Conservation (phyloP, 1,140 invertebrate species). For the Galendromus occidentalis region DNA sequence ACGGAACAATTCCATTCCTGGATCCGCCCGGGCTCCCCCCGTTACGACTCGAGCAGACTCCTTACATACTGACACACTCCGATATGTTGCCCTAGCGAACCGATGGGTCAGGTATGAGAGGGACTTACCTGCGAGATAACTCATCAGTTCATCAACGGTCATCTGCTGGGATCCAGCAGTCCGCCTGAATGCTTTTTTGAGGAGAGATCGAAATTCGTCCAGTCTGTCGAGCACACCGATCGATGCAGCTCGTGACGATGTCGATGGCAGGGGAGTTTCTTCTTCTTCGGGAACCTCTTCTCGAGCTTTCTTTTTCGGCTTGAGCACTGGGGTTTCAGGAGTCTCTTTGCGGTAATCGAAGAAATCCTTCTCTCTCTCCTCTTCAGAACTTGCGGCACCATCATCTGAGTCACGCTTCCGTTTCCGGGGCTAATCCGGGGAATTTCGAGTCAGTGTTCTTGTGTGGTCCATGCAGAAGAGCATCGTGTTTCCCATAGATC, state of each 20-base stretch:
- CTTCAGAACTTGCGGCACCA: conserved; percentile 21
- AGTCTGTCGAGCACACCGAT: conserved; percentile 14
- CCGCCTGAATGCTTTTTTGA: conserved; percentile 30
- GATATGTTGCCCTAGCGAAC: no score
- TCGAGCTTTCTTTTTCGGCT: neutral
- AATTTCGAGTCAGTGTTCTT: conserved; percentile 24
- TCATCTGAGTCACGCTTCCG: conserved; percentile 32
- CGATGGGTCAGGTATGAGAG: no score
- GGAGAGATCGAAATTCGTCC: conserved; percentile 26
- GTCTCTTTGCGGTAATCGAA: neutral
- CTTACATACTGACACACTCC: no score
- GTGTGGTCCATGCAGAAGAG: conserved; percentile 59
- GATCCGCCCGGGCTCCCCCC: no score
- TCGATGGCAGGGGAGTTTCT: conserved; percentile 6
- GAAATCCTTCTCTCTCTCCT: conserved; percentile 13
- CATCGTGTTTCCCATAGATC: conserved; percentile 83
- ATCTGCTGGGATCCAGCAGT: conserved; percentile 17
- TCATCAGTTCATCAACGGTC: conserved; percentile 17
- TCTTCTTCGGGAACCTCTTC: neutral
- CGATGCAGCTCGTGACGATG: neutral
- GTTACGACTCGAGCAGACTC: no score
- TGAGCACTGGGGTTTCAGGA: neutral
- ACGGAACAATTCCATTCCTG: no score
- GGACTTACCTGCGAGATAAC: neutral
- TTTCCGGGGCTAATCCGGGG: conserved; percentile 47